Base-by-base conservation (phyloP, 1,140 invertebrate species). In the Rhagoletis pomonella region DNA sequence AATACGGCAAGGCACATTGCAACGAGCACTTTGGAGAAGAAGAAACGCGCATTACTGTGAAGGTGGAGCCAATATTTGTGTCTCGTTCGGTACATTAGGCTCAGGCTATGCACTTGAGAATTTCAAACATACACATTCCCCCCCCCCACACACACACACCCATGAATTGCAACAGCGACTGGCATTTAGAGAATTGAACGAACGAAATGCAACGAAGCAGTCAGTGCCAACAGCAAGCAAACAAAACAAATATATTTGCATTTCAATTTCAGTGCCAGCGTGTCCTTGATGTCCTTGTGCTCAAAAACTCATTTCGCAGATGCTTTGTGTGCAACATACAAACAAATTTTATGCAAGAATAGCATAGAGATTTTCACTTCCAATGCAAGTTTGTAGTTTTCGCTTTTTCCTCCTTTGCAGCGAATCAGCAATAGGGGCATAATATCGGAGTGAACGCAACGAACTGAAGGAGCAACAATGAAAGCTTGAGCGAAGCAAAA, bases 221-320 rank as follows among this genome's bases (percentile, higher is more conserved):
- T 2, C 73, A 58, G 17, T 2, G 19, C 14, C 14, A 81, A 55
- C 47, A 81, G 44, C 73, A 47, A 81, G 44, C 73, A 47, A 81
- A 81, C 50, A 55, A 55, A 58, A 42, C 73, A 81, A 81, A 55
- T 29, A 81, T 81, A 81, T 81, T 81, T 55, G 47, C 73, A 81
- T 81, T 81, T 55, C 42, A 81, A 47, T 81, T 81, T 81, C 73
- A 81, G 14, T 81, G 73, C 47, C 73, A 81, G 73, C 10, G n/a
- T 81, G 73, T 81, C 73, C 73, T 81, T 81, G 73, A 81, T 81
- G 73, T 81, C 47, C 73, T 81, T 81, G 44, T 55, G 73, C 73
- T 81, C 73, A 42, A 81, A 81, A 81, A 55, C 73, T 81, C 73
- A 81, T 81, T 81, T 81, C 47, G 73, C 17, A 17, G 47, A 58